These are phyloP conservation scores for Gila robusta DNA, from an alignment of 2,797 vertebrate genomes.

Conservation along the genomic window DNA sequence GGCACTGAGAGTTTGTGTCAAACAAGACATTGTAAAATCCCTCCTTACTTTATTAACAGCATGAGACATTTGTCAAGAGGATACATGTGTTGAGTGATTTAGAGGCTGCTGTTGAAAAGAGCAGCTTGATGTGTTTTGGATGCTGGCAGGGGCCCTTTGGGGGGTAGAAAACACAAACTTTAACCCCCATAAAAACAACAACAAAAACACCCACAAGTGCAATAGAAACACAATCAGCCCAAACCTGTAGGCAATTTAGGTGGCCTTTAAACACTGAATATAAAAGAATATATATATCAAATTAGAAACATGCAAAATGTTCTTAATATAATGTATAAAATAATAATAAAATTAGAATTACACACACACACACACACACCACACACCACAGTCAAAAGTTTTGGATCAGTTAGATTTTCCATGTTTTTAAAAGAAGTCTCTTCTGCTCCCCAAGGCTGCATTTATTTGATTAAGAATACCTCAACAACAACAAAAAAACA, in stretches of 20 bases:
- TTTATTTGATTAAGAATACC: too few species aligned
- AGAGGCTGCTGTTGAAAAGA: constrained; percentile 25
- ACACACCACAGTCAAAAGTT: too few species aligned
- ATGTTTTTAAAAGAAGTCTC: too few species aligned
- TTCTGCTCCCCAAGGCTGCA: too few species aligned
- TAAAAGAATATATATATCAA: neutral
- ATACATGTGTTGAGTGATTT: constrained; percentile 27
- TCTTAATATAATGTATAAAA: neutral
- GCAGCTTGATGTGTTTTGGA: constrained; percentile 24
- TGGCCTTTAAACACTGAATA: neutral
- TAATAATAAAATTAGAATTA: neutral
- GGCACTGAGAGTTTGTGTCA: constrained; percentile 38
- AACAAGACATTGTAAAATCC: constrained; percentile 42
- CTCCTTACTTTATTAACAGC: constrained; percentile 32
- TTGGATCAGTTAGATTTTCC: too few species aligned
- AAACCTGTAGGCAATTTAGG: neutral
- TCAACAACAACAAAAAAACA: too few species aligned
- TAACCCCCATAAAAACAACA: neutral
- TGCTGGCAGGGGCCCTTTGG: neutral
- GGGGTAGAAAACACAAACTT: neutral
- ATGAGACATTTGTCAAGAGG: constrained; percentile 12
- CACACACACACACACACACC: neutral
- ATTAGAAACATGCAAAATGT: neutral
- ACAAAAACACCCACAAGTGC: neutral
- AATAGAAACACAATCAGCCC: neutral